Evolutionary conservation across 2,888 invertebrate species (phyloP), one percentile per base, ranked within the genome.

Genomic region (Arrhopalites spinosus): DNA sequence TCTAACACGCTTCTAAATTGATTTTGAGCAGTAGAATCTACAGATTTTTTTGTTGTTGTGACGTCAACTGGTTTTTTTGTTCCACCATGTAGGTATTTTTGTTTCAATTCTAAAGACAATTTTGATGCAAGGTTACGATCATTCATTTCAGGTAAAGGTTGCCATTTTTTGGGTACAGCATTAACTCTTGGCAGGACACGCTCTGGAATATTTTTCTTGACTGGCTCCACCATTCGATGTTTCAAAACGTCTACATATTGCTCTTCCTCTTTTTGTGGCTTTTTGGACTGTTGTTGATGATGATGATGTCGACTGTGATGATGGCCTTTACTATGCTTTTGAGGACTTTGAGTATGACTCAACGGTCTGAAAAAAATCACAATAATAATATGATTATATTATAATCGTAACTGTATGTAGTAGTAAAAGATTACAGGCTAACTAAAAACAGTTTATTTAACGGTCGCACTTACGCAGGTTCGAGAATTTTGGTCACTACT

Each of bases 111-210:
- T 71, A 95, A 87, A 23, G 94, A 94, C 75, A 93, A 90, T 86
- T 94, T 94, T 20, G 94, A 93, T 15, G 94, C 94, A 74, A 95
- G 91, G 25, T 94, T 94, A 29, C 94, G 94, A 83, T 93, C 93
- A 0, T 53, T 64, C 8, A 47, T 23, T 0, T 73, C 66, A 13
- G 69, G 67, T 3, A 78, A 67, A 0, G 80, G 79, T 45, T 81
- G 80, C 82, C 81, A 81, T 63, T 78, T 78, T 61, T 77, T 81
- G 11, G 81, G 82, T 5, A 81, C 79, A 13, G 81, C 73, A 20
- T 81, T 81, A 17, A 82, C 81, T 25, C 80, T 45, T 5, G 82
- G 82, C 1, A 82, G 70, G 1, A 78, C 77, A 17, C 82, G 63
- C 29, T 80, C 81, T 0, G 79, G 80, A 36, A 79, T 70, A 13